phyloP scores from a whole-genome alignment of 2,113 vertebrate species.

The Nyctibius bracteatus region DNA sequence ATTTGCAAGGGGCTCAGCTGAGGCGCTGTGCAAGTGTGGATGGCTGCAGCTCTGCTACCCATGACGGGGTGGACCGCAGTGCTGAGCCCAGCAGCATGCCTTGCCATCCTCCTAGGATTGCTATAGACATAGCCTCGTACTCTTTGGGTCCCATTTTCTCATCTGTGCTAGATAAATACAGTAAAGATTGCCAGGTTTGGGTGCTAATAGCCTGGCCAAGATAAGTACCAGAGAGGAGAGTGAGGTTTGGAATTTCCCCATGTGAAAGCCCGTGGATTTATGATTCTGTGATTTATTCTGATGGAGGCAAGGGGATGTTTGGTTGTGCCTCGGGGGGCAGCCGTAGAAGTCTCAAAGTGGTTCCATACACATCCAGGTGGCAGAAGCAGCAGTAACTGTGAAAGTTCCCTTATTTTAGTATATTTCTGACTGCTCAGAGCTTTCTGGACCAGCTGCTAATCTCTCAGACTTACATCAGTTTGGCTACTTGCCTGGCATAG shows the following conservation, averaged over 20 bases:
- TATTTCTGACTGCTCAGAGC: not conserved
- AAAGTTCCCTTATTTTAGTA: not conserved
- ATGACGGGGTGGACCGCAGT: not conserved
- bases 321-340: not conserved
- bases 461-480: not conserved
- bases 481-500: not conserved
- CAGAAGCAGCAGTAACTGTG: not conserved
- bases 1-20: not conserved
- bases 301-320: not conserved
- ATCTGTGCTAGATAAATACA: not conserved
- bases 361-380: not conserved
- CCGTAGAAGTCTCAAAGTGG: not conserved
- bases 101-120: rapidly evolving
- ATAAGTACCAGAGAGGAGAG: not conserved
- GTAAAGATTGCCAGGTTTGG: not conserved
- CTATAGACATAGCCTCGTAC: not conserved
- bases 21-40: too few species aligned
- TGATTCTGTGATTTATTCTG: not conserved
- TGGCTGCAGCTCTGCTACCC: not conserved
- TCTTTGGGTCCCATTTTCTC: not conserved
- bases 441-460: not conserved
- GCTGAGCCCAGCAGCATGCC: not conserved
- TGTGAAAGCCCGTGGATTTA: not conserved
- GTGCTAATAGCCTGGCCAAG: not conserved
- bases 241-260: not conserved